These are phyloP conservation scores for Uloborus plumipes DNA, from an alignment of 2,888 invertebrate species.

Conservation along the genomic window DNA sequence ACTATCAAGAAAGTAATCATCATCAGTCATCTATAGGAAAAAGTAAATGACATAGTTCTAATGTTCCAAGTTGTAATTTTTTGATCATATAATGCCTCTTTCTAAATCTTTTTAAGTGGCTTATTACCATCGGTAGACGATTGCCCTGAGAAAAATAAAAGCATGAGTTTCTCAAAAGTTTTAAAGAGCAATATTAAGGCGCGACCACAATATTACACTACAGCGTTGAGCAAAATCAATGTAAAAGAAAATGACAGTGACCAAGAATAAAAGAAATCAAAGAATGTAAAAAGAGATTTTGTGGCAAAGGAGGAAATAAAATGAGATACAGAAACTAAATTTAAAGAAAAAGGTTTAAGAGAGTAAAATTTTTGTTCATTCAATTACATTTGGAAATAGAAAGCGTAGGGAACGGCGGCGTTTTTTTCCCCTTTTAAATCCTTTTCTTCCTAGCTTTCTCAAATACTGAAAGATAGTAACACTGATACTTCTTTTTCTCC, in stretches of 20 bases:
- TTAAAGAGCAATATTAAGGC: no score
- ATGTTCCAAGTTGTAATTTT: no score
- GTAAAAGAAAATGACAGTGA: slow-evolving; percentile 12
- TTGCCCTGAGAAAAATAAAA: no score
- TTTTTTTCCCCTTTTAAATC: slow-evolving; percentile 6
- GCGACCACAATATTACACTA: no score
- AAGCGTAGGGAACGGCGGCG: slow-evolving; percentile 24
- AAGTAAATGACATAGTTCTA: no score
- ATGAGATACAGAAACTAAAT: slow-evolving; percentile 23
- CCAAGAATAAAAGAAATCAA: slow-evolving; percentile 6
- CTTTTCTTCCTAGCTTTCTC: slow-evolving; percentile 14
- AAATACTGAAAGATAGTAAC: slow-evolving; percentile 21
- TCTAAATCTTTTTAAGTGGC: no score
- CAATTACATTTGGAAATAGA: slow-evolving; percentile 35
- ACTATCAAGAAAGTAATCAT: no score
- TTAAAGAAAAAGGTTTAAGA: slow-evolving; percentile 18
- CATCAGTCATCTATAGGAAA: no score
- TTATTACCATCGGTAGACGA: no score
- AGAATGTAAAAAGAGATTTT: slow-evolving; percentile 14
- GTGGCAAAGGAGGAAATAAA: slow-evolving; percentile 9
- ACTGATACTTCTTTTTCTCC: slow-evolving; percentile 12
- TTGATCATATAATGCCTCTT: no score
- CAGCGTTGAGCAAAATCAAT: not conserved
- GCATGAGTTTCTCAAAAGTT: no score
- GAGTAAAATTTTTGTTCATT: slow-evolving; percentile 25